Evolutionary conservation across 2,888 invertebrate species (phyloP).

Genomic region (Xanthorhoe designata): DNA sequence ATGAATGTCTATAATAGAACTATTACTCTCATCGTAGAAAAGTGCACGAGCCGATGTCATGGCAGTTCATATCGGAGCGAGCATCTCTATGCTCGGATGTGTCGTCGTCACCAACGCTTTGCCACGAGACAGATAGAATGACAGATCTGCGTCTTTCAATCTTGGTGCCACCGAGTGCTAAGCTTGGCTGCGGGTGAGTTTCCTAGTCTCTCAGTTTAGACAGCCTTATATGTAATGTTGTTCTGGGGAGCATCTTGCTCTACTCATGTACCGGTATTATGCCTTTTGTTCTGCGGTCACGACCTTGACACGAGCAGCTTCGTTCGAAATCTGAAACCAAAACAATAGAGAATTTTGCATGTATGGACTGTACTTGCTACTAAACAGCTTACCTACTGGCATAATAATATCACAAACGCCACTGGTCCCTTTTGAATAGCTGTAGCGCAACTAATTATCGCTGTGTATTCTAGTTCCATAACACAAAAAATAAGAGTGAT

Average conservation of each 20-base stretch:
- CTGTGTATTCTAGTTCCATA: conserved; percentile 20
- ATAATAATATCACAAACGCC: conserved; percentile 23
- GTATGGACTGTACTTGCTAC: conserved; percentile 9
- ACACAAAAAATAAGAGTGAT: conserved; percentile 32
- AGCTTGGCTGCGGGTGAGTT: conserved; percentile 92
- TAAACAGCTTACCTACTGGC: neutral
- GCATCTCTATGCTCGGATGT: conserved; percentile 85
- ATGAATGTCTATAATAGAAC: neutral
- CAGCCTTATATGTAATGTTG: neutral
- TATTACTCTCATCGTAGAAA: conserved; percentile 77
- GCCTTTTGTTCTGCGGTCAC: conserved; percentile 5
- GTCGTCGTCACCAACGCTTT: conserved; percentile 77
- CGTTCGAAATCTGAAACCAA: conserved; percentile 8
- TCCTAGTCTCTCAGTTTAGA: no score
- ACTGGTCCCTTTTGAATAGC: conserved; percentile 26
- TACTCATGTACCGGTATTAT: neutral
- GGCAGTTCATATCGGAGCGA: conserved; percentile 90
- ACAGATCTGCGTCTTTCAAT: conserved; percentile 90
- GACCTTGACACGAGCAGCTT: conserved; percentile 7
- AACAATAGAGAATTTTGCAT: conserved; percentile 7
- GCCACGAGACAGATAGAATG: conserved; percentile 82
- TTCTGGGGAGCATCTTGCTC: neutral
- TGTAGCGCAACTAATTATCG: conserved; percentile 33
- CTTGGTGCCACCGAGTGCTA: conserved; percentile 92
- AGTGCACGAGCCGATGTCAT: conserved; percentile 91